phyloP scores from a whole-genome alignment of 2,113 vertebrate genomes.

The Boulengeromyrus knoepffleri region DNA sequence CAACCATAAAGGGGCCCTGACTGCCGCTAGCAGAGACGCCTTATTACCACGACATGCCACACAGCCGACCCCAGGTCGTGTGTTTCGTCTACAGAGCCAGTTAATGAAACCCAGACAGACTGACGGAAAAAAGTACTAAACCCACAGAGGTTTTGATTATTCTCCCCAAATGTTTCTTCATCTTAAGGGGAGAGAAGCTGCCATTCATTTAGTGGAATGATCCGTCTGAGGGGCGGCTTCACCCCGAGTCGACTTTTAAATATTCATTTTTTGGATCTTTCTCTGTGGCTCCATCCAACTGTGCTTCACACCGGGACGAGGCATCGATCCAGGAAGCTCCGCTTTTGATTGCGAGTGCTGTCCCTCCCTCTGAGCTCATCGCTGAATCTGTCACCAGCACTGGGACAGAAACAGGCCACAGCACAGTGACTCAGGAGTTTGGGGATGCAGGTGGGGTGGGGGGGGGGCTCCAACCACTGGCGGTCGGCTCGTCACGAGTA shows the following conservation, averaged over 20 bases:
- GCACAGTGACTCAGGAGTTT: neutral
- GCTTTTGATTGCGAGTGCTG: neutral
- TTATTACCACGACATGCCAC: neutral
- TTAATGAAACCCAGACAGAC: neutral
- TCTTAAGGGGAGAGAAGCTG: neutral
- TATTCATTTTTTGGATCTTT: neutral
- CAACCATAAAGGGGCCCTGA: neutral
- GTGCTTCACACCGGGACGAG: neutral
- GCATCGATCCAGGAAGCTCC: neutral
- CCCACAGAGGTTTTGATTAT: neutral
- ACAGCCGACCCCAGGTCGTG: neutral
- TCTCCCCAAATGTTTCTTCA: neutral
- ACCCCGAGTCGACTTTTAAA: neutral
- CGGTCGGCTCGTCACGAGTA: neutral
- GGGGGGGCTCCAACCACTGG: neutral
- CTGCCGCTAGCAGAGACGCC: neutral
- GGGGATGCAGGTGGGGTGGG: neutral
- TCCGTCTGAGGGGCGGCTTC: neutral
- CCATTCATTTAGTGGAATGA: neutral
- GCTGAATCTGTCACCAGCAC: conserved; percentile 20
- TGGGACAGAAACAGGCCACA: neutral
- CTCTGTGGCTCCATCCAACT: neutral
- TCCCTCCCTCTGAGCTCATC: neutral
- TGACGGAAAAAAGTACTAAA: neutral
- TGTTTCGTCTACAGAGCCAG: neutral